Conservation (phyloP, 2,797 vertebrate genomes). For the Periparus ater region DNA sequence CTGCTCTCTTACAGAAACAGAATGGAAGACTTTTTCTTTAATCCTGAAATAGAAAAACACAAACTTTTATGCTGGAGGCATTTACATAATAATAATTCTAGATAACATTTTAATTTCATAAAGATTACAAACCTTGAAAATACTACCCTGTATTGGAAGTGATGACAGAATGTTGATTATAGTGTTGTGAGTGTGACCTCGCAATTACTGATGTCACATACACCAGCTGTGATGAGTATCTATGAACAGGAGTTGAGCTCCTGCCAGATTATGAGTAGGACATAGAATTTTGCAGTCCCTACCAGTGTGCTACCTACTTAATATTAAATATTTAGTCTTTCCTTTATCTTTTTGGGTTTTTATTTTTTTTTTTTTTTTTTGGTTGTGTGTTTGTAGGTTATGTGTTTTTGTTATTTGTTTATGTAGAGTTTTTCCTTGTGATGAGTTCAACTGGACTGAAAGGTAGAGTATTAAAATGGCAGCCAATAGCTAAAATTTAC, state of each 20-base stretch:
- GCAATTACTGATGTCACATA: not conserved
- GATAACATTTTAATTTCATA: not conserved
- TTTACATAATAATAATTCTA: not conserved
- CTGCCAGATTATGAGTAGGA: not conserved
- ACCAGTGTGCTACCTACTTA: not conserved
- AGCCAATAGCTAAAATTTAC: not conserved
- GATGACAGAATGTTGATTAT: constrained; percentile 29
- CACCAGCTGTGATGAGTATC: not conserved
- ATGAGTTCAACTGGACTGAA: not conserved
- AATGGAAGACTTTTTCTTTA: not conserved
- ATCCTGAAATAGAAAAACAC: not conserved
- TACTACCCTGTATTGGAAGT: not conserved
- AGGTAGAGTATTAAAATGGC: not conserved
- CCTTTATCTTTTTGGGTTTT: not conserved
- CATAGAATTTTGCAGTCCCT: not conserved
- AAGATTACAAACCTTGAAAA: not conserved
- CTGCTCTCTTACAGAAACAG: not conserved
- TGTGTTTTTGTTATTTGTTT: not conserved
- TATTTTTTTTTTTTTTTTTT: no score
- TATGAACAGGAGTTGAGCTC: not conserved
- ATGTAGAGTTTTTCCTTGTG: not conserved
- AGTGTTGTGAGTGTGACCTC: not conserved
- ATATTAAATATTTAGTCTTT: not conserved
- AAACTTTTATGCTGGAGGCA: not conserved
- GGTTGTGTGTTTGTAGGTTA: not conserved